Evolutionary conservation across 2,797 vertebrate species (phyloP).

Genomic region (Periparus ater): DNA sequence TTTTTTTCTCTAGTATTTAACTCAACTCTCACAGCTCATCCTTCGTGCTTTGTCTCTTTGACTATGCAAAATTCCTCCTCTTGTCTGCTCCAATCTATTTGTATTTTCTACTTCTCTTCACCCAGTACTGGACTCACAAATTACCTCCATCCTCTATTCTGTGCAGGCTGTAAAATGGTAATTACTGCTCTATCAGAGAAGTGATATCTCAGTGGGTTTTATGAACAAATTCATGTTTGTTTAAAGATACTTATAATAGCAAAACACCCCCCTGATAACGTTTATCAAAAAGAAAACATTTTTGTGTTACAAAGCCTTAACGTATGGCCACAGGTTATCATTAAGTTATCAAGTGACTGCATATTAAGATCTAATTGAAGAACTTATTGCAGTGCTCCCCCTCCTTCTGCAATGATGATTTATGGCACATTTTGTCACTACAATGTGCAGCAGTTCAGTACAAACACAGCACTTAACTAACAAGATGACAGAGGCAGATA

Average conservation of each 20-base stretch:
- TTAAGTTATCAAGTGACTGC: constrained; percentile 31
- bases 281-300: constrained; percentile 52
- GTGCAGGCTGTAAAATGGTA: not conserved
- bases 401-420: constrained; percentile 39
- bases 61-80: not conserved
- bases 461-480: constrained; percentile 56
- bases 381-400: constrained; percentile 22
- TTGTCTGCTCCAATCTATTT: not conserved
- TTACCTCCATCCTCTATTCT: not conserved
- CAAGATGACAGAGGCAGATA: constrained; percentile 59
- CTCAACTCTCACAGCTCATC: not conserved
- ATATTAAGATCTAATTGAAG: constrained; percentile 60
- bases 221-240: constrained; percentile 34
- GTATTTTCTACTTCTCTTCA: not conserved
- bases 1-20: not conserved
- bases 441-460: constrained; percentile 23
- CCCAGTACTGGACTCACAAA: not conserved
- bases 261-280: not conserved
- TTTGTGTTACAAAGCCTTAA: constrained; percentile 3
- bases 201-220: not conserved
- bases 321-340: not conserved
- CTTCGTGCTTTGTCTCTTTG: not conserved
- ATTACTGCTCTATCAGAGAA: constrained; percentile 19
- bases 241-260: constrained; percentile 9
- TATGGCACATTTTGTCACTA: constrained; percentile 52